Evolutionary conservation across 2,113 vertebrate genomes (phyloP).

Genomic region (Caloenas nicobarica): DNA sequence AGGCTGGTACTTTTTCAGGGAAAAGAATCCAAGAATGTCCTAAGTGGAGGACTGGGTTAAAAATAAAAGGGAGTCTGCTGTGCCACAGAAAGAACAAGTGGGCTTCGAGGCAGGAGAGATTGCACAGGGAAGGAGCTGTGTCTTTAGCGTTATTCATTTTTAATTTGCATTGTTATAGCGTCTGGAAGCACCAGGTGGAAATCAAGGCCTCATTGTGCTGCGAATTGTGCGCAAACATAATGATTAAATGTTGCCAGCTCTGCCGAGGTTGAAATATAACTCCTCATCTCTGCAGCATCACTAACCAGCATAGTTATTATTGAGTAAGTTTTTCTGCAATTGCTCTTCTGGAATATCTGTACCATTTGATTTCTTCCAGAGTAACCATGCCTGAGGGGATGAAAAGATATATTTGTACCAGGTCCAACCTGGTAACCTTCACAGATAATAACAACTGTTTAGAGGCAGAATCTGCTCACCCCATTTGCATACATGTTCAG

Average conservation of each 20-base stretch:
- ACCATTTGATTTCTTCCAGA: neutral
- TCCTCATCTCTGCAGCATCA: neutral
- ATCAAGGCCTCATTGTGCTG: neutral
- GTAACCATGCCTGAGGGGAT: neutral
- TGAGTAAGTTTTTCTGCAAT: neutral
- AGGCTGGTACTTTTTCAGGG: neutral
- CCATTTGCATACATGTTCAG: neutral
- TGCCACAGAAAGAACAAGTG: neutral
- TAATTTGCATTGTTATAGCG: constrained; percentile 1
- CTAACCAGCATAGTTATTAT: neutral
- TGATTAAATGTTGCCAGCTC: constrained; percentile 21
- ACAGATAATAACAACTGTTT: neutral
- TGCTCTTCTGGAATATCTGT: neutral
- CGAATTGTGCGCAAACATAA: neutral
- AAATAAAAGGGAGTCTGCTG: neutral
- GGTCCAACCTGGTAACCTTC: neutral
- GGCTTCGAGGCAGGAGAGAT: neutral
- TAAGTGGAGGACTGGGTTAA: neutral
- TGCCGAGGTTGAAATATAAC: constrained; percentile 4
- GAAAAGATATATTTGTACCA: neutral
- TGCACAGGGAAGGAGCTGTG: neutral
- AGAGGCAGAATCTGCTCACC: neutral
- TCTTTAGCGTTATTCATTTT: neutral
- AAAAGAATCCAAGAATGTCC: neutral
- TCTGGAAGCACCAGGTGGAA: constrained; percentile 39